Evolutionary conservation across 1,140 invertebrate genomes (phyloP), one percentile per base, ranked within the genome.

Genomic region (Tetramorium simillimum): DNA sequence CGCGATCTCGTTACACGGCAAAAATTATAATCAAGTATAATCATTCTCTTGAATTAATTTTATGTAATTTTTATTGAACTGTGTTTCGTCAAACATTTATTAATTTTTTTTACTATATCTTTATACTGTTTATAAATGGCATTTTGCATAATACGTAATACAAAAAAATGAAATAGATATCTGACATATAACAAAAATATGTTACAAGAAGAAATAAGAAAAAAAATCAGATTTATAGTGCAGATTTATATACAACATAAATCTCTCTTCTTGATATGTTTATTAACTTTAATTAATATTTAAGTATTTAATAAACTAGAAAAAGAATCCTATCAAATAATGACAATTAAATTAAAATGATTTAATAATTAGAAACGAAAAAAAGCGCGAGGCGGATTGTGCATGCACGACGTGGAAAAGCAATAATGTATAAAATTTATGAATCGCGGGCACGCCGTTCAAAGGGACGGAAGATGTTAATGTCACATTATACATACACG

Each of bases 371-470:
- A n/a, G 28, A 53, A 46, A 37, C 24, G 86, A 56, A 67, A 28
- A 58, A 58, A 86, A 86, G 75, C 89, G 81, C 78, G 86, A 72
- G 81, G 62, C 58, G 37, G 80, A 86, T 90, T 82, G 89, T 77
- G 86, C 56, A 81, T 92, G 85, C 92, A 91, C 92, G 91, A 93
- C 91, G 91, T 91, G 91, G 92, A 93, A 94, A 95, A 95, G 94
- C 95, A 95, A 95, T 95, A 95, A 95, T 95, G 94, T 95, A 94
- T 92, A 92, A 94, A 95, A 92, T 95, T 94, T 94, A 94, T 89
- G 94, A 93, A 94, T 92, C 91, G 88, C 90, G 91, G 91, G 91
- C 93, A 93, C 86, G 89, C 90, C 91, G 92, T 89, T 91, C 91
- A 91, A 85, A 86, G 78, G 75, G 87, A 92, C 91, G 91, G 91